phyloP scores from a whole-genome alignment of 2,797 vertebrate species.

The Danio kyathit region DNA sequence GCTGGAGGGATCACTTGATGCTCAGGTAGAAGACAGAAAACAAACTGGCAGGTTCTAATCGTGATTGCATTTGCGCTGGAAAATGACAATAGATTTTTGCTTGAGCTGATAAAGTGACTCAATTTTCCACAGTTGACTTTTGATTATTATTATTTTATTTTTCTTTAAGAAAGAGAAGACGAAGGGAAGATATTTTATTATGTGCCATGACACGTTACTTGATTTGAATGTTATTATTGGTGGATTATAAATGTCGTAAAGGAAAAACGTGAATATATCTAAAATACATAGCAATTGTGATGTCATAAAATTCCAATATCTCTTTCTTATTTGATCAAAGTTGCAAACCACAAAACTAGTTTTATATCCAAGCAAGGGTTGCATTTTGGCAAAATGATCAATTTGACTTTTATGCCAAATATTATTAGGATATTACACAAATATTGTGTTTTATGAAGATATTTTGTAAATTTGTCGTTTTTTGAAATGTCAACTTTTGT shows the following conservation, averaged over 20 bases:
- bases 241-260: not conserved
- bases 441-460: too few relatives aligned
- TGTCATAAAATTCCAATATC: not conserved
- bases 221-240: not conserved
- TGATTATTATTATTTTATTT: constrained; percentile 60
- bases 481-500: too few relatives aligned
- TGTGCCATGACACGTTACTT: not conserved
- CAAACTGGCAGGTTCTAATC: constrained; percentile 50
- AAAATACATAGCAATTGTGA: not conserved
- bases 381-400: too few relatives aligned
- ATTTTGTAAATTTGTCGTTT: too few relatives aligned
- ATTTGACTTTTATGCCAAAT: too few relatives aligned
- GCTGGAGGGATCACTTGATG: constrained; percentile 69
- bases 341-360: too few relatives aligned
- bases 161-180: not conserved
- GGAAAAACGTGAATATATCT: not conserved
- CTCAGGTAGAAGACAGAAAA: constrained; percentile 60
- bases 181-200: constrained; percentile 37
- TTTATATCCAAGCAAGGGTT: too few relatives aligned
- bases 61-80: constrained; percentile 72
- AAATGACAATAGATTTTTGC: constrained; percentile 69
- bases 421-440: too few relatives aligned
- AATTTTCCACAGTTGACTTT: constrained; percentile 75
- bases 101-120: constrained; percentile 79
- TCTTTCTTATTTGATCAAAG: not conserved